phyloP scores from a whole-genome alignment of 2,113 vertebrate genomes.

The Sciurus niger region DNA sequence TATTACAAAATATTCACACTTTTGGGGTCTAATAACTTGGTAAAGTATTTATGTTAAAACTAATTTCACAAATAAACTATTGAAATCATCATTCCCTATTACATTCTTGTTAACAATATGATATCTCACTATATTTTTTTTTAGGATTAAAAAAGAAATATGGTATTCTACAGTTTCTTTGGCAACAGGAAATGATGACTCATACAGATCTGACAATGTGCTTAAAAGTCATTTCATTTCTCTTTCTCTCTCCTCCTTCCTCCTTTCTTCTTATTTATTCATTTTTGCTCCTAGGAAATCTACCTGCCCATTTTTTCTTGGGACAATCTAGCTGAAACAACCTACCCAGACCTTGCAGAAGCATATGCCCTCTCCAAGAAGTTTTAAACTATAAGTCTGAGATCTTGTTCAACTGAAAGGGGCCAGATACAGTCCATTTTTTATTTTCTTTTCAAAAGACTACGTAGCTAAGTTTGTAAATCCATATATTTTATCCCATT shows the following conservation, averaged over 20 bases:
- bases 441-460: background rate
- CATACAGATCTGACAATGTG: background rate
- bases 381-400: background rate
- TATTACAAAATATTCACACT: constrained; percentile 4
- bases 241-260: background rate
- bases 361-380: background rate
- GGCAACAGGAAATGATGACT: constrained; percentile 52
- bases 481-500: background rate
- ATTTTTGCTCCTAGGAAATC: background rate
- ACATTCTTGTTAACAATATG: background rate
- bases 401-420: background rate
- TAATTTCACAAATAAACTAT: background rate
- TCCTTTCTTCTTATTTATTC: background rate
- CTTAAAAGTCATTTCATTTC: background rate
- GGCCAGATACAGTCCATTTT: background rate
- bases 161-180: constrained; percentile 41
- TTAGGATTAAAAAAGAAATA: constrained; percentile 36
- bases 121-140: background rate
- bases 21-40: background rate
- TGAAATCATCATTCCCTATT: background rate
- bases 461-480: background rate
- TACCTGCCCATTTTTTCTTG: background rate
- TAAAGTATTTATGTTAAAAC: background rate
- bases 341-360: background rate
- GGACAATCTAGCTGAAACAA: background rate